Base-by-base conservation (phyloP, 2,113 vertebrate genomes). In the Fregata magnificens region DNA sequence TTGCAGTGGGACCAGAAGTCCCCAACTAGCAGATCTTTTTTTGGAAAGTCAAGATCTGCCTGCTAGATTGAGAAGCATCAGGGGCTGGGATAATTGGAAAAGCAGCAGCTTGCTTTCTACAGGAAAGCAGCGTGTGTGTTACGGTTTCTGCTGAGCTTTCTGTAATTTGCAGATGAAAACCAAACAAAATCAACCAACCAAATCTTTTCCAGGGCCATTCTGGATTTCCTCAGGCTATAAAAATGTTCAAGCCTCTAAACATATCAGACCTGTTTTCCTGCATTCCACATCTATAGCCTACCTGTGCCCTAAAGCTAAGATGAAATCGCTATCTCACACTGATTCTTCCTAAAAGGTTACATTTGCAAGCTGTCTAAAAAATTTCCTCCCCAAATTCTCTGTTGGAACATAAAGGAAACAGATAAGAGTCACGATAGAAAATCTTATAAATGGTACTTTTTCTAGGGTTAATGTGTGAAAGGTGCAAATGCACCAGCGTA, bases 151-250 rank as follows among this genome's bases (percentile, higher is more conserved):
- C 40, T 62, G 49, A 93, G 88, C 49, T 83, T 63, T 53, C 50
- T 78, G 76, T 11, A 5, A 73, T 93, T 93, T 92, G 79, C 93
- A 93, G 67, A 83, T 81, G 63, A 93, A 93, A 97, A 76, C 49
- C 77, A 25, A 81, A 34, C 80, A 14, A 40, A 70, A 29, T 19
- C 76, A 58, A n/a, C 61, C 38, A 53, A 28, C 1, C 53, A 62
- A 38, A 86, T 61, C 82, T 83, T 90, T 88, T n/a, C 84, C 85
- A 40, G 79, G 62, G 36, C 63, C 24, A 45, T 73, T 22, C 14
- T 78, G 92, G 26, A 26, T 94, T 86, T 85, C 95, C 72, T 90
- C 47, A 7, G 80, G 95, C 88, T 96, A 81, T 77, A 38, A 83
- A 94, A 86, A 95, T 34, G 10, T 47, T 81, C 49, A 45, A 92